Conservation (phyloP, 2,113 vertebrate genomes). For the Sardina pilchardus region DNA sequence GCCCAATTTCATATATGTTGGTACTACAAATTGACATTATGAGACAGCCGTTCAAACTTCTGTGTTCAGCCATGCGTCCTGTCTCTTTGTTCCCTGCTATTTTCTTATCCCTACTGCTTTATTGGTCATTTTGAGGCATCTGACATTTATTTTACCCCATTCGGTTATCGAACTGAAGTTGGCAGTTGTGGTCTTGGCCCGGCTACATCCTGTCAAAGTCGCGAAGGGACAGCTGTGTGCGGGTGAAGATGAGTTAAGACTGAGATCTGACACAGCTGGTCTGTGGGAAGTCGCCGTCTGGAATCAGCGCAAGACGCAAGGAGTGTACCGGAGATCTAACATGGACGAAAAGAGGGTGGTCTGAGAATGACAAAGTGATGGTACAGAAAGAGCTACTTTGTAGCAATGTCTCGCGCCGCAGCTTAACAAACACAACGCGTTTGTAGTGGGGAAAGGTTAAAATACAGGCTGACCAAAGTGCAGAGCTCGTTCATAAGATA, state of each 20-base stretch:
- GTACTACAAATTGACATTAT: background rate
- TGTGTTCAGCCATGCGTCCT: background rate
- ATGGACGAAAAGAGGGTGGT: conserved; percentile 7
- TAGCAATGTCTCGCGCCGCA: background rate
- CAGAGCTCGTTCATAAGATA: conserved; percentile 43
- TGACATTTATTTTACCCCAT: background rate
- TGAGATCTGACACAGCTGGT: background rate
- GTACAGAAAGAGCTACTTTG: conserved; percentile 2
- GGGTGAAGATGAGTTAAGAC: background rate
- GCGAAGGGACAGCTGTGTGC: background rate
- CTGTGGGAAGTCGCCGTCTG: background rate
- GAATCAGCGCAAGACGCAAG: background rate
- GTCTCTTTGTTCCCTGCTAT: background rate
- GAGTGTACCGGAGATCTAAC: background rate
- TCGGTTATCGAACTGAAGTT: background rate
- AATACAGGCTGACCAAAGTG: conserved; percentile 62
- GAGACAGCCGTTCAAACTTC: background rate
- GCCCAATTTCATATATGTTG: background rate
- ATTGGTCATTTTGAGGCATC: background rate
- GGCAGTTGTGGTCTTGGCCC: background rate
- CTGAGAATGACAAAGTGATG: conserved; percentile 5
- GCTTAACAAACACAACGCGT: conserved; percentile 25
- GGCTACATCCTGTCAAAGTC: background rate
- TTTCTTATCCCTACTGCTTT: background rate
- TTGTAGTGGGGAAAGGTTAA: conserved; percentile 35